Base-by-base conservation (phyloP, 2,113 vertebrate species). In the Neogobius melanostomus region DNA sequence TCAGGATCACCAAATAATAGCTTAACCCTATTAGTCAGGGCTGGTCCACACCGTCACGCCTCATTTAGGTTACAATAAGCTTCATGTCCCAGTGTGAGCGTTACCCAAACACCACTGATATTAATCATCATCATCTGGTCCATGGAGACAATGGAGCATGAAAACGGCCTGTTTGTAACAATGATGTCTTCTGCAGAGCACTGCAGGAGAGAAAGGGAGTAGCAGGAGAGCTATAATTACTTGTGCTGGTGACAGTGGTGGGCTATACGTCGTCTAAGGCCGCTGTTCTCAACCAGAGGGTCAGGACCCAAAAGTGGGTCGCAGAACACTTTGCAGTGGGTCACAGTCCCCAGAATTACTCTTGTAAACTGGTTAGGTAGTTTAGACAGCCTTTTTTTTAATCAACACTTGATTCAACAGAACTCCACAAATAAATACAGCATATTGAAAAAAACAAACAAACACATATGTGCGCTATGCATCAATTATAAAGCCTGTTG, bases 21-120 rank as follows among this genome's bases (percentile, higher is more conserved):
- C 47, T 72, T 71, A 83, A 81, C 80, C 76, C 69, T 44, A 85
- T 88, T 87, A 85, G 85, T 85, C 76, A 80, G 62, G 72, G 72
- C 72, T 82, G 72, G 66, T 85, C 45, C 69, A 72, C 75, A 76
- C 68, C 81, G 85, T 85, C 82, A 82, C 2, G 74, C 76, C 75
- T 85, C 86, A 89, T 89, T 89, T 82, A 51, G 56, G 69, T 62
- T 68, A 86, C 82, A 88, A 86, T 82, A 80, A 65, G 68, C 61
- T 82, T 82, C 75, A 75, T 57, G 82, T 76, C 76, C 66, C 11
- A 28, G 71, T 73, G 66, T 57, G 69, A 69, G 67, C 59, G 11
- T 69, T 79, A 56, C 9, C 8, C 72, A 78, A 86, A 78, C 77
- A 59, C 74, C 83, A 85, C 45, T 80, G 78, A 87, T 85, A 89